Conservation (phyloP, 2,113 vertebrate species). For the Hyaena hyaena region DNA sequence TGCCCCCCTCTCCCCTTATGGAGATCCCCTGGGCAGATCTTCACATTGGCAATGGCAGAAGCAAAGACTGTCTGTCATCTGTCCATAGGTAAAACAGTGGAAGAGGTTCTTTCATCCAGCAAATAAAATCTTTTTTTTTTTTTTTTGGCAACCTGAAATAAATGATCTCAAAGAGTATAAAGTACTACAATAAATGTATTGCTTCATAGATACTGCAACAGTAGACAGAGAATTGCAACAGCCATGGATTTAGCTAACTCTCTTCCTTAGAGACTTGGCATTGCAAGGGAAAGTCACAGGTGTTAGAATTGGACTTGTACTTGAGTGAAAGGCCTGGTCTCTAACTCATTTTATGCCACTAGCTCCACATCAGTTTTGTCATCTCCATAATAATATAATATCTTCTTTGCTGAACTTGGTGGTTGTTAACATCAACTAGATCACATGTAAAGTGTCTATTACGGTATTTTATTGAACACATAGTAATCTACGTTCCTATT, state of each 20-base stretch:
- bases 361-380: background rate
- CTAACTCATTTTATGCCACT: background rate
- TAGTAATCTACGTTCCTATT: background rate
- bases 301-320: background rate
- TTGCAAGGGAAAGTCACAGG: background rate
- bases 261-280: background rate
- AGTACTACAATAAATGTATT: background rate
- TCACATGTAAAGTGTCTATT: background rate
- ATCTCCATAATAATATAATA: background rate
- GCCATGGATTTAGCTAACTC: background rate
- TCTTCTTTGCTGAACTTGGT: background rate
- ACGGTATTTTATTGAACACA: background rate
- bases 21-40: background rate
- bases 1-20: background rate
- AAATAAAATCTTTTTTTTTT: background rate
- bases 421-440: background rate
- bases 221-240: background rate
- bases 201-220: background rate
- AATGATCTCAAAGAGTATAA: background rate
- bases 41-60: background rate
- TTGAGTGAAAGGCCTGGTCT: background rate
- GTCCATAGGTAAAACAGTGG: background rate
- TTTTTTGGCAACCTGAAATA: background rate
- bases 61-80: background rate
- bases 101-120: background rate